phyloP scores from a whole-genome alignment of 2,797 vertebrate species.

The Falco berigora region DNA sequence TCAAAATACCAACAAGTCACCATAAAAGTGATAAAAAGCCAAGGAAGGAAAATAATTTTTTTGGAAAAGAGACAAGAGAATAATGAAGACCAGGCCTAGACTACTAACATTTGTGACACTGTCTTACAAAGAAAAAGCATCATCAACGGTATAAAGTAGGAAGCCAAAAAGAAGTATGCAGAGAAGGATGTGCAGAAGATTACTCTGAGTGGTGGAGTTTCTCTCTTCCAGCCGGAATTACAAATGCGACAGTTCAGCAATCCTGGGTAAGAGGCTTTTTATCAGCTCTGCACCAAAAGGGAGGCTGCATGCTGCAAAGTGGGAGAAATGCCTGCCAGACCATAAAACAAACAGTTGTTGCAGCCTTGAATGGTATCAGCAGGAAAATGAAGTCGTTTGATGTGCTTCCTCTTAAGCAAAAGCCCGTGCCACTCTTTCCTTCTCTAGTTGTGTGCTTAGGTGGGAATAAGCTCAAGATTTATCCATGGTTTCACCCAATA shows the following conservation, averaged over 20 bases:
- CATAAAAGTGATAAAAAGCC: background rate
- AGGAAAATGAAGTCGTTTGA: background rate
- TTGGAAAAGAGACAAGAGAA: background rate
- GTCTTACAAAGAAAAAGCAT: background rate
- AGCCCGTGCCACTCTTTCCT: background rate
- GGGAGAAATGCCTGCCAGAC: background rate
- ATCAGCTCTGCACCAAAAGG: background rate
- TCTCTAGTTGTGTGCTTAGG: background rate
- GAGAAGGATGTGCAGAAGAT: background rate
- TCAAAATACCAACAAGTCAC: background rate
- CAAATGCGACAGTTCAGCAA: background rate
- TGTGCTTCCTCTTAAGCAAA: background rate
- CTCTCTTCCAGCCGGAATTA: background rate
- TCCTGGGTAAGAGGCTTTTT: background rate
- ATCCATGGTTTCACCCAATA: background rate
- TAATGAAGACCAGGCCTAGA: constrained; percentile 12
- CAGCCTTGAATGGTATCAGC: background rate
- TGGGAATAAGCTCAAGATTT: background rate
- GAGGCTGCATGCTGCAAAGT: background rate
- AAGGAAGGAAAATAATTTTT: background rate
- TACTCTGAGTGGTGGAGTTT: background rate
- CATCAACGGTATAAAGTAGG: background rate
- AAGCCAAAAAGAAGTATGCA: background rate
- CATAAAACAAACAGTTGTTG: background rate
- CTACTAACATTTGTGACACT: background rate